Base-by-base conservation (phyloP, 64 coral and sea anemone species). In the Orbicella faveolata region DNA sequence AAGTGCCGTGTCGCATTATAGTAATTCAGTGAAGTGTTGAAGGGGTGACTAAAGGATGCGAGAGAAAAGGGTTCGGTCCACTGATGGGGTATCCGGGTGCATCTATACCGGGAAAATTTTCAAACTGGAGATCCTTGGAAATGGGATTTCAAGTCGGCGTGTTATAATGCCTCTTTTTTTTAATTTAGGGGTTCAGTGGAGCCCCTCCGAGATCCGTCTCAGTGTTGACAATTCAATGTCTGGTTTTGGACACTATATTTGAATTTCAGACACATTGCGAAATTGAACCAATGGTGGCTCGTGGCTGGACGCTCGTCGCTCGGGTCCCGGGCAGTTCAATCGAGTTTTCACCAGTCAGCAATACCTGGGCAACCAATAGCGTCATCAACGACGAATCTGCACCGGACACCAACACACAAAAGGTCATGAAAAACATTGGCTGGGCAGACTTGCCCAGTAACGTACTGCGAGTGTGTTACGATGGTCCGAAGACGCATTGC, bases 341-440 rank as follows among this genome's bases (percentile, higher is more conserved):
- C 75, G 92, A 90, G 51, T 96, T 96, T 85, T 96, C 95, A 61
- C 95, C 95, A 34, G 95, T 96, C 95, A 96, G 95, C 83, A 96
- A 90, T 86, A 94, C 89, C 55, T 96, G 95, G 95, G 95, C 95
- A 88, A 89, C 75, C 70, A 76, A 92, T 17, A 90, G 89, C 63
- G 90, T 86, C 33, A 91, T 96, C 59, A 94, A 94, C 88, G 51
- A 89, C 44, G 86, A 93, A 81, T 91, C 92, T 62, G 92, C 89
- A 20, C 69, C 95, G 9, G 88, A 96, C 57, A 91, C 83, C 34
- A 88, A 37, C 48, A 92, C 88, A 14, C 85, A 75, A 77, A 90
- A 89, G 26, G 90, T 80, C 55, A 96, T 96, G 95, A 96, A 96
- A 96, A 96, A 96, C 16, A 53, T 82, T 16, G 95, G 95, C 37